These are phyloP conservation scores for Labroides dimidiatus DNA, from an alignment of 2,797 vertebrate species.

Conservation along the genomic window DNA sequence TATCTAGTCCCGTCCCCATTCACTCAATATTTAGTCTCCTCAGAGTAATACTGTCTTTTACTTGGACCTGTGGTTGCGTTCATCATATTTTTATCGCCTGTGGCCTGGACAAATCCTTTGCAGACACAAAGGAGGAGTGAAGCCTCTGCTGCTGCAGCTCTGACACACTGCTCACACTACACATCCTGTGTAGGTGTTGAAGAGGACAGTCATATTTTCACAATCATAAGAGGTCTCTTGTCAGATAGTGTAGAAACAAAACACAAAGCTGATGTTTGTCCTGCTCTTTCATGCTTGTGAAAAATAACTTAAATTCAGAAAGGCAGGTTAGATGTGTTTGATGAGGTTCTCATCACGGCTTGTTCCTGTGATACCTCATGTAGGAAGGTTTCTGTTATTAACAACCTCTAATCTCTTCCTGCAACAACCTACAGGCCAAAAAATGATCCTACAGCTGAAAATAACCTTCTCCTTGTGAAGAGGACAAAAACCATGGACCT, in stretches of 20 bases:
- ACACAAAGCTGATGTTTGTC: neutral
- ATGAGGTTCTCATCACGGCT: neutral
- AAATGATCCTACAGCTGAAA: slow-evolving; percentile 30
- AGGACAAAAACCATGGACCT: slow-evolving; percentile 27
- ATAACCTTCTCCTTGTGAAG: slow-evolving; percentile 24
- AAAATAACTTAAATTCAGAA: neutral
- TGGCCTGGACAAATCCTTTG: neutral
- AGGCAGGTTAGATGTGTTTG: neutral
- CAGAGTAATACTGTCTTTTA: neutral
- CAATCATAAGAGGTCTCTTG: neutral
- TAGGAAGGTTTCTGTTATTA: slow-evolving; percentile 2
- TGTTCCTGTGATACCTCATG: neutral
- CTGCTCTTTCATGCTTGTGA: neutral
- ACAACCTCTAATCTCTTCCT: neutral
- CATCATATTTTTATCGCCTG: neutral
- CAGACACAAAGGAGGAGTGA: neutral
- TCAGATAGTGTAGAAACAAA: slow-evolving; percentile 1
- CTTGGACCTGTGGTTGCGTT: neutral
- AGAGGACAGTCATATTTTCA: slow-evolving; percentile 5
- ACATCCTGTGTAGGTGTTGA: slow-evolving; percentile 1
- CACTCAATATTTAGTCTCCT: too few relatives aligned
- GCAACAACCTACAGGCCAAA: slow-evolving; percentile 20
- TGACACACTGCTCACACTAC: neutral
- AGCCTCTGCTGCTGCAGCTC: neutral
- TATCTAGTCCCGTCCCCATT: too few relatives aligned